Conservation (phyloP, 35 echinoderm and acorn worm species). For the Chiridota heheva region DNA sequence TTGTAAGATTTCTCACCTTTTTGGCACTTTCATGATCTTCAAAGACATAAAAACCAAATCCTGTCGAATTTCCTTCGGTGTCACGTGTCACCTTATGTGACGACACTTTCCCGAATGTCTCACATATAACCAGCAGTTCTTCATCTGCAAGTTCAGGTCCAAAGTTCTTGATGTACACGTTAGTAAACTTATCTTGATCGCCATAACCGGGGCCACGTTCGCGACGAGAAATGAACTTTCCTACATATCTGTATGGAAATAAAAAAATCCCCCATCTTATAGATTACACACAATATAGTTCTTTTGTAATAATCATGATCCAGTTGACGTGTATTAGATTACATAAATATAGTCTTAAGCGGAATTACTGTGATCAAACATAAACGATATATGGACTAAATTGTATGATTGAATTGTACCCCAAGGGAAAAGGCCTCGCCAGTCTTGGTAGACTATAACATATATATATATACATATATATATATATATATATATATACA, state of each 20-base stretch:
- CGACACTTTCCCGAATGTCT: constrained; percentile 43
- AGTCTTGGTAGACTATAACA: no score
- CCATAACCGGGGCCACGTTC: constrained; percentile 57
- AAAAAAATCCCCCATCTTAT: no score
- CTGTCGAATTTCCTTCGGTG: constrained; percentile 41
- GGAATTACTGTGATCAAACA: no score
- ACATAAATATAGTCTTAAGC: no score
- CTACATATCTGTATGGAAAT: constrained; percentile 59
- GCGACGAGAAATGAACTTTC: constrained; percentile 62
- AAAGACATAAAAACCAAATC: constrained; percentile 83
- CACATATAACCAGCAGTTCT: constrained; percentile 43
- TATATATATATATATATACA: no score
- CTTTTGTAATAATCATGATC: no score
- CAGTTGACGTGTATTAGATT: no score
- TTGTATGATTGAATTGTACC: no score
- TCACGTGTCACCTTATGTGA: constrained; percentile 68
- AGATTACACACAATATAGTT: no score
- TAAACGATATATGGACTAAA: no score
- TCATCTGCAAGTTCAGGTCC: constrained; percentile 53
- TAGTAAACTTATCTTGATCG: constrained; percentile 74
- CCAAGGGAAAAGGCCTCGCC: no score
- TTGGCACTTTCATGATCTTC: constrained; percentile 56
- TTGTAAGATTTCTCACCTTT: constrained; percentile 28
- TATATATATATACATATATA: no score
- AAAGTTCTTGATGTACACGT: constrained; percentile 84